Evolutionary conservation across 2,113 vertebrate species (phyloP), one percentile per base, ranked within the genome.

Genomic region (Phocoena phocoena): DNA sequence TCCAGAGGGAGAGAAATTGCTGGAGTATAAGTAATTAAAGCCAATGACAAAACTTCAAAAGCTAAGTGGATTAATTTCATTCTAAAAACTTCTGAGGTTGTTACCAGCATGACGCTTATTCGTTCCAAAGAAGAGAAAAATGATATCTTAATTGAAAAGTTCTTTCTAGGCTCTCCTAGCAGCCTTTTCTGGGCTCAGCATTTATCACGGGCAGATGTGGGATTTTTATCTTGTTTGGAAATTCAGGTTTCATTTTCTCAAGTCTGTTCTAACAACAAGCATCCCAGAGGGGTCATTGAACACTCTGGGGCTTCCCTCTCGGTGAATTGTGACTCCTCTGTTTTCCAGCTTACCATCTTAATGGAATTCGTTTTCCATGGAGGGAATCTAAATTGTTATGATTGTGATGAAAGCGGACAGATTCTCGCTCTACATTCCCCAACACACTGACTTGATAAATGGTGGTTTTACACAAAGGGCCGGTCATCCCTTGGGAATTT

Each of bases 181-280:
- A 76, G 9, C 1, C 44, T 74, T 80, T 80, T 65, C 50, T 89
- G 77, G 95, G 84, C 53, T 93, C 88, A 80, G 80, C 31, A 25
- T 96, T 93, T 95, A n/a, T 93, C 74, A 71, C 10, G 8, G 80
- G 60, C 21, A 97, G 65, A 84, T 92, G 33, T 79, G 38, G 70
- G 20, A 21, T 93, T 90, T 97, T 90, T 89, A 13, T 95, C 62
- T 89, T 94, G 33, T 94, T 95, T 90, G 73, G 62, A 95, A 97
- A 90, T 90, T 83, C 53, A 65, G 50, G 15, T 92, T 96, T 95
- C 33, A 53, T 95, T 96, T 92, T 97, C 86, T 94, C 79, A 92
- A 89, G 77, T 93, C 60, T 41, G 21, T 63, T 77, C 41, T 60
- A 96, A 63, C 60, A 65, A 28, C 4, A 74, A 50, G 58, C 25